phyloP scores from a whole-genome alignment of 2,888 invertebrate species.

The Drosophila acutilabella region DNA sequence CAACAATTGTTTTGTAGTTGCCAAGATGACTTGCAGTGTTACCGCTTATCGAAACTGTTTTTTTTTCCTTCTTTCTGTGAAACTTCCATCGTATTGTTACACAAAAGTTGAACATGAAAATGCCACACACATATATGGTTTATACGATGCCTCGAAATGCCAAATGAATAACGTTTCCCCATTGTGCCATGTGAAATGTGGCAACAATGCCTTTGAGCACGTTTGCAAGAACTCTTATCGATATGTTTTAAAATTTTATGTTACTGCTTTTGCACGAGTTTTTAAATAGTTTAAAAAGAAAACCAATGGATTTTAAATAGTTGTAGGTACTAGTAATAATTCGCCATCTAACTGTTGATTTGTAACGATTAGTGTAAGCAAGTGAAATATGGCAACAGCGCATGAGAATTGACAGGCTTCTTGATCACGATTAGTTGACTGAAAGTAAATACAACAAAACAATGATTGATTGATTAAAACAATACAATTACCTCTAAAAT shows the following conservation, averaged over 20 bases:
- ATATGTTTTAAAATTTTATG: background rate
- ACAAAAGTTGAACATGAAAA: conserved; percentile 53
- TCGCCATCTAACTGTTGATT: too few species aligned
- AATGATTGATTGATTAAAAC: background rate
- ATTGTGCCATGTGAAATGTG: conserved; percentile 30
- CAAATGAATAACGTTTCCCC: conserved; percentile 26
- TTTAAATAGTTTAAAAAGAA: background rate
- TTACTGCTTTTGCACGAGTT: background rate
- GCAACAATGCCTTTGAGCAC: conserved; percentile 25
- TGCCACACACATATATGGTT: conserved; percentile 39
- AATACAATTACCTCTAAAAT: background rate
- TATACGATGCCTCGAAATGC: conserved; percentile 39
- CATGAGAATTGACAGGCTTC: background rate
- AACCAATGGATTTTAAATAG: too few species aligned
- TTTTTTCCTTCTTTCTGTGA: background rate
- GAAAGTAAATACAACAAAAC: background rate
- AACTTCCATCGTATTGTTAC: conserved; percentile 20
- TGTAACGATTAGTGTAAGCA: too few species aligned
- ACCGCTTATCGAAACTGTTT: conserved; percentile 17
- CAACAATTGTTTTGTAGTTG: conserved; percentile 44
- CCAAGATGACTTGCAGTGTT: conserved; percentile 46
- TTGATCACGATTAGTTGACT: background rate
- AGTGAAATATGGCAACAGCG: conserved; percentile 46
- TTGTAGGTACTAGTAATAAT: too few species aligned
- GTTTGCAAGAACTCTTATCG: background rate